Evolutionary conservation across 2,113 vertebrate genomes (phyloP), one percentile per base, ranked within the genome.

Genomic region (Scartelaos histophorus): DNA sequence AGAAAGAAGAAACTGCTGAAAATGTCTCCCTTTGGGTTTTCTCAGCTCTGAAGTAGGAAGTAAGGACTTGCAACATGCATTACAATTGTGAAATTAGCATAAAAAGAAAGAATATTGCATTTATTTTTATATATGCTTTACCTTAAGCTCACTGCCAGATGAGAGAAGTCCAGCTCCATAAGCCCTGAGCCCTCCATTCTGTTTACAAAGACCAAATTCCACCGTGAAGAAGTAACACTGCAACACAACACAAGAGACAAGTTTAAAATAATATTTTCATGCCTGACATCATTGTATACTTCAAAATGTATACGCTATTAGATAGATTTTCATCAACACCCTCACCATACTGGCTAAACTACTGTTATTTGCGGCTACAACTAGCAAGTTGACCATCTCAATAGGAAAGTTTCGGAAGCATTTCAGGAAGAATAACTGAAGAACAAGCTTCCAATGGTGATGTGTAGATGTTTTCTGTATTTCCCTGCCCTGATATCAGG

Each of bases 191-290:
- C 93, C 92, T 5, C 95, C 96, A 13, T 96, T 95, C 82, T 97
- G 95, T 76, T 96, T 97, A 85, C 95, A 96, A 70, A 97, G 89
- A 24, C 96, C 96, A 81, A 97, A 97, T 85, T 97, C 96, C 84
- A 97, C 95, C 0, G 96, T 96, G 82, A 97, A 97, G 88, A 97
- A 97, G 76, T 97, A 97, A 81, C 96, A 97, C 96, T 97, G 87
- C 75, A 86, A 22, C 88, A 49, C 13, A 66, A 54, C 34, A 54
- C 22, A 58, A 58, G 24, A 34, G 25, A 34, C 58, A 16, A 34
- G 15, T 29, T 16, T 7, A 60, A 13, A 56, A 56, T 12, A 38
- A 29, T 29, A 29, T 49, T 17, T 43, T 43, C 38, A 43, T 49
- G 47, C 47, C 15, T 49, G 47, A 53, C 19, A 53, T 53, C 51